Percentiles rank a stretch among this genome's conserved stretches.
These are phyloP conservation scores for Hirtodrosophila cameraria DNA, from an alignment of 2,888 invertebrate species.

Conservation along the genomic window DNA sequence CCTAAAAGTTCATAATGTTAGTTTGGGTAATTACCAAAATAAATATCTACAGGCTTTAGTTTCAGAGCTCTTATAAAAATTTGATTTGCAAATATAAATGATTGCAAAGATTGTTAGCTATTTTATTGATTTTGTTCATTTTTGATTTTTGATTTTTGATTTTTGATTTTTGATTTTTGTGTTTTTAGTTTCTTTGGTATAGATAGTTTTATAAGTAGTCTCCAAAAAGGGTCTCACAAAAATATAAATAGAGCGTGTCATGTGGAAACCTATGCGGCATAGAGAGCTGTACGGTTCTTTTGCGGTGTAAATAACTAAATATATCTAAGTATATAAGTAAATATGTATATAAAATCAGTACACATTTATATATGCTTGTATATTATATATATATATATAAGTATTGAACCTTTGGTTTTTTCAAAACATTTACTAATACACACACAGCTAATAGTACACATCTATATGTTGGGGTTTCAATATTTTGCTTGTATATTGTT, in stretches of 20 bases:
- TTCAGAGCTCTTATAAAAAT: conserved; percentile 33
- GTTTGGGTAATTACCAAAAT: conserved; percentile 4
- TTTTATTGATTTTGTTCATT: conserved; percentile 8
- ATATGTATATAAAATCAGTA: conserved; percentile 73
- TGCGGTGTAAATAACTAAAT: conserved; percentile 61
- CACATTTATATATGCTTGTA: conserved; percentile 67
- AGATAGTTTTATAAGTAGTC: conserved; percentile 31
- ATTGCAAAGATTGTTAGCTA: conserved; percentile 23
- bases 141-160: conserved; percentile 3
- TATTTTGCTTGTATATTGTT: conserved; percentile 34
- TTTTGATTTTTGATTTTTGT: conserved; percentile 10
- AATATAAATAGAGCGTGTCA: conserved; percentile 63
- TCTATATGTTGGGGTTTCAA: conserved; percentile 7
- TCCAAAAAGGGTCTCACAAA: conserved; percentile 70
- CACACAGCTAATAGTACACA: conserved; percentile 57
- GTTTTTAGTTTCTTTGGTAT: conserved; percentile 10
- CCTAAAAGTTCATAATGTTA: conserved; percentile 11
- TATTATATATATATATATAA: conserved; percentile 41
- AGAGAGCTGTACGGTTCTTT: conserved; percentile 33
- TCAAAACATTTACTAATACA: conserved; percentile 48
- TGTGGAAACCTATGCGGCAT: conserved; percentile 63
- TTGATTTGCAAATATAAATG: conserved; percentile 16
- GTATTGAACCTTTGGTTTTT: conserved; percentile 17
- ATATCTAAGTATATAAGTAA: conserved; percentile 39
- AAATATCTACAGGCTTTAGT: conserved; percentile 24